A percentile compares a stretch with the other conserved stretches of the same genome.
Evolutionary conservation across 2,113 vertebrate genomes (phyloP).

Genomic region (Datnioides undecimradiatus): DNA sequence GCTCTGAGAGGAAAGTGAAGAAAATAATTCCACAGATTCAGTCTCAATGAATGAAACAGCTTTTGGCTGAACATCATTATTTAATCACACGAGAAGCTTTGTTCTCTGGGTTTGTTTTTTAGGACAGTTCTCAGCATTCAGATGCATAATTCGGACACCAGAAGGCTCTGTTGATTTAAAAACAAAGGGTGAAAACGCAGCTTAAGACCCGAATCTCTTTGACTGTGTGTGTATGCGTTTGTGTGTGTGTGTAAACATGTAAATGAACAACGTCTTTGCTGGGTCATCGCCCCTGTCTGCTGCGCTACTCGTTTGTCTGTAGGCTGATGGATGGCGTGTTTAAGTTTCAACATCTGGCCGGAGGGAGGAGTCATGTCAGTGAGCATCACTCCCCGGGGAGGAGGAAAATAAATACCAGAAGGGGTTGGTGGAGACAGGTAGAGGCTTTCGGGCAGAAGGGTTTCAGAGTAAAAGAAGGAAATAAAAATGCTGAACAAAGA

Average conservation of each 20-base stretch:
- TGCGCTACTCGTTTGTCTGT: slow-evolving; percentile 38
- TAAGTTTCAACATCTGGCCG: slow-evolving; percentile 78
- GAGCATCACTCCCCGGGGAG: slow-evolving; percentile 47
- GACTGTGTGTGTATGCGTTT: neutral
- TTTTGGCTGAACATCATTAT: neutral
- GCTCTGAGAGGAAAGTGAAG: neutral
- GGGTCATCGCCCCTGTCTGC: slow-evolving; percentile 47
- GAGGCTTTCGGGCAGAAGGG: slow-evolving; percentile 24
- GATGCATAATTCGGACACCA: too few species aligned
- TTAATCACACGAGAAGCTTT: slow-evolving; percentile 15
- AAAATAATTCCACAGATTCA: slow-evolving; percentile 13
- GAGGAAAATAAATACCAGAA: slow-evolving; percentile 63
- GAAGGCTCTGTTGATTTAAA: slow-evolving; percentile 20
- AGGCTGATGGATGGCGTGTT: slow-evolving; percentile 65
- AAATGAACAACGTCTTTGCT: slow-evolving; percentile 37
- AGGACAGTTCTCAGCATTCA: slow-evolving; percentile 4
- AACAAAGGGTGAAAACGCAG: neutral
- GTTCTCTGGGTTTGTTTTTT: slow-evolving; percentile 11
- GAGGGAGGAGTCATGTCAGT: slow-evolving; percentile 51
- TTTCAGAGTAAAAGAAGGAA: slow-evolving; percentile 21
- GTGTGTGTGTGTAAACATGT: neutral
- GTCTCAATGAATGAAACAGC: neutral
- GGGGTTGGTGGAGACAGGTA: slow-evolving; percentile 47
- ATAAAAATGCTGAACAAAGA: slow-evolving; percentile 38
- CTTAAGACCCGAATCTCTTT: neutral